Conservation (phyloP, 2,113 vertebrate genomes). For the Collichthys lucidus region DNA sequence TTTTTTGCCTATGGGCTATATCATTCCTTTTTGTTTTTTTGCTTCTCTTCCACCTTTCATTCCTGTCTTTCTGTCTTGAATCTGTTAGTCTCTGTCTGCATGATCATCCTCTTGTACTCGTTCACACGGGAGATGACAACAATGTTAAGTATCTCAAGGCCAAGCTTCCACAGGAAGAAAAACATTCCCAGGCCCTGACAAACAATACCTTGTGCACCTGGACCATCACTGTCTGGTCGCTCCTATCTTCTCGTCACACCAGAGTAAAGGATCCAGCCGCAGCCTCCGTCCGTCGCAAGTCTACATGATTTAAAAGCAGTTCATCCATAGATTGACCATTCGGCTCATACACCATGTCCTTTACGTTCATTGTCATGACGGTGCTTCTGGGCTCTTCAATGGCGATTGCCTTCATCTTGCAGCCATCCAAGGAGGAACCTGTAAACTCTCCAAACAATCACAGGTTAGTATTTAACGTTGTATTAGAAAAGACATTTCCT, state of each 20-base stretch:
- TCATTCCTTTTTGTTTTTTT: background rate
- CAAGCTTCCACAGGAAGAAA: slow-evolving; percentile 78
- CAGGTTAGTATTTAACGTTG: slow-evolving; percentile 68
- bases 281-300: background rate
- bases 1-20: too few species aligned
- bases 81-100: slow-evolving; percentile 5
- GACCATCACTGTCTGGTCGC: slow-evolving; percentile 58
- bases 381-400: slow-evolving; percentile 68
- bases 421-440: slow-evolving; percentile 54
- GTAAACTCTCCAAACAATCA: background rate
- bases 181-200: slow-evolving; percentile 81
- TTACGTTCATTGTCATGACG: slow-evolving; percentile 20
- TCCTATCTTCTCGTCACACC: slow-evolving; percentile 39
- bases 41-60: background rate
- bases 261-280: slow-evolving; percentile 17
- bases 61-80: slow-evolving; percentile 19
- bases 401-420: slow-evolving; percentile 71
- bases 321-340: background rate
- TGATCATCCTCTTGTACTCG: slow-evolving; percentile 54
- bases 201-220: slow-evolving; percentile 62
- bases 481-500: too few species aligned
- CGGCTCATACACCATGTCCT: slow-evolving; percentile 63
- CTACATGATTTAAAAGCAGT: background rate
- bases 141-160: slow-evolving; percentile 86
- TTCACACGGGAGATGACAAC: slow-evolving; percentile 79